A percentile compares a stretch with the other conserved stretches of the same genome.
phyloP scores from a whole-genome alignment of 2,888 invertebrate species.

The Clivina fossor region DNA sequence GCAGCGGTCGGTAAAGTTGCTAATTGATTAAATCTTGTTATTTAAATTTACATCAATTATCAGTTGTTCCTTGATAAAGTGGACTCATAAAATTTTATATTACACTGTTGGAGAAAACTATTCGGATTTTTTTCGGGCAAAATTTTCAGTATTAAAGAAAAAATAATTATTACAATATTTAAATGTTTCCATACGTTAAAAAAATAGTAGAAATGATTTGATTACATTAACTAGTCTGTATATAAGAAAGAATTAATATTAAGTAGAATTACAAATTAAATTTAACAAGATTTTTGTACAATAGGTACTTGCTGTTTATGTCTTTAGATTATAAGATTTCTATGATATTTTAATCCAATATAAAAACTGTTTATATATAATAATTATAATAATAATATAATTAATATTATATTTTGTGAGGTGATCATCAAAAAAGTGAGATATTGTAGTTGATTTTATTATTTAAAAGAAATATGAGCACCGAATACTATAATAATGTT shows the following conservation, averaged over 20 bases:
- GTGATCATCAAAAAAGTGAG: constrained; percentile 32
- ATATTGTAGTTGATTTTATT: constrained; percentile 30
- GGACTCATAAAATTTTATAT: constrained; percentile 3
- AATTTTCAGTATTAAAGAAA: too few species aligned
- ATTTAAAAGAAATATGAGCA: constrained; percentile 30
- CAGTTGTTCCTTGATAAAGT: too few species aligned
- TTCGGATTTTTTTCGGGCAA: not conserved
- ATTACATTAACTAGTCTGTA: too few species aligned
- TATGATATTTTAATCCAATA: constrained; percentile 30
- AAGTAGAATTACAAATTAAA: constrained; percentile 23
- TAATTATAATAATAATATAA: constrained; percentile 10
- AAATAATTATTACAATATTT: too few species aligned
- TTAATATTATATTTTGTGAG: constrained; percentile 18
- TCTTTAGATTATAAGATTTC: constrained; percentile 32
- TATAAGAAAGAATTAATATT: too few species aligned
- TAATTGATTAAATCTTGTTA: too few species aligned
- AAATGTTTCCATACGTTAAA: too few species aligned
- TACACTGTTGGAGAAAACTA: constrained; percentile 2
- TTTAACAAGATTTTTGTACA: constrained; percentile 32
- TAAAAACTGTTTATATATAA: constrained; percentile 20
- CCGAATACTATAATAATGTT: constrained; percentile 33
- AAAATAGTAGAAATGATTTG: too few species aligned
- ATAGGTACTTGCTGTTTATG: constrained; percentile 32
- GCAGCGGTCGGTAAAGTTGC: too few species aligned
- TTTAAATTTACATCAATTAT: too few species aligned